These are phyloP conservation scores for Bucco capensis DNA, from an alignment of 2,113 vertebrate genomes.

Conservation along the genomic window DNA sequence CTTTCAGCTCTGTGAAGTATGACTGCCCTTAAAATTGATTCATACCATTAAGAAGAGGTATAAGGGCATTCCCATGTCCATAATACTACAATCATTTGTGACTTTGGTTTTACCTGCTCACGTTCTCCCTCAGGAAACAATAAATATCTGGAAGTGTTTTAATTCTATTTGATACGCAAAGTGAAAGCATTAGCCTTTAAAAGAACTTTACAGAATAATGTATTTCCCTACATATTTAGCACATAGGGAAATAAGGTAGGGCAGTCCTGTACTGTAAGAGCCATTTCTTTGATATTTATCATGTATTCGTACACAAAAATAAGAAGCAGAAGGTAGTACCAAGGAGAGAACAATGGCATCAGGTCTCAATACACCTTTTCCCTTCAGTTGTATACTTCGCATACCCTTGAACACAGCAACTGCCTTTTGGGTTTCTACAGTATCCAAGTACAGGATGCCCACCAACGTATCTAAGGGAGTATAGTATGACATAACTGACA, in stretches of 20 bases:
- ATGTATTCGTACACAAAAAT: not conserved
- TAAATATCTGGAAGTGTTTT: not conserved
- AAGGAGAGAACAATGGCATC: not conserved
- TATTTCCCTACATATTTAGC: not conserved
- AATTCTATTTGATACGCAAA: not conserved
- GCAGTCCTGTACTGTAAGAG: not conserved
- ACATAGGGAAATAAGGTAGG: rapidly evolving
- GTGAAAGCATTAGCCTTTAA: not conserved
- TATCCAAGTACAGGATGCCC: not conserved
- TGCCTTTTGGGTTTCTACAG: not conserved
- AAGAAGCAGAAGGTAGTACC: not conserved
- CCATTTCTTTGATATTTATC: not conserved
- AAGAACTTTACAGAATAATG: not conserved
- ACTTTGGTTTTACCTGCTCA: not conserved
- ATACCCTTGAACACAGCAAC: not conserved
- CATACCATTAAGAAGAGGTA: not conserved
- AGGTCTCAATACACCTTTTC: not conserved
- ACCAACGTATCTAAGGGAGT: not conserved
- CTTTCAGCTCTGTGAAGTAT: not conserved
- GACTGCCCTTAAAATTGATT: not conserved
- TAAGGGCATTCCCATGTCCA: not conserved
- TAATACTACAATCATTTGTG: not conserved
- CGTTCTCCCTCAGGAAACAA: not conserved
- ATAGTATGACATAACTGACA: not conserved
- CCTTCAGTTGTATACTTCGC: not conserved